Conservation (phyloP, 2,113 vertebrate genomes). For the Neolamprologus tretocephalus region DNA sequence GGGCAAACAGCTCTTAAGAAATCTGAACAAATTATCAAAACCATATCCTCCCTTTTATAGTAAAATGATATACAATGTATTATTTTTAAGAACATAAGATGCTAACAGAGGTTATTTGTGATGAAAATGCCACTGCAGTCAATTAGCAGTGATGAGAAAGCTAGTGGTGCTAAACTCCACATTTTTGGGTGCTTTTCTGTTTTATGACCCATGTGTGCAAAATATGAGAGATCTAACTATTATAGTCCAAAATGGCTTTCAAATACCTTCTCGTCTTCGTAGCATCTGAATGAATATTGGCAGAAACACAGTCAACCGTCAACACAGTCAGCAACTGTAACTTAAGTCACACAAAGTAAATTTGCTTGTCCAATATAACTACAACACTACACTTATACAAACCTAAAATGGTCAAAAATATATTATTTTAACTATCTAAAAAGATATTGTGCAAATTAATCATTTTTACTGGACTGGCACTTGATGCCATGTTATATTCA, state of each 20-base stretch:
- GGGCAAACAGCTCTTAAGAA: background rate
- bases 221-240: background rate
- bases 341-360: background rate
- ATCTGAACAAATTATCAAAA: background rate
- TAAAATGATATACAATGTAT: background rate
- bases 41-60: background rate
- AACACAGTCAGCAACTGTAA: background rate
- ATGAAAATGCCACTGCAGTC: background rate
- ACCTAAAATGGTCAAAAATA: background rate
- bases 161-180: background rate
- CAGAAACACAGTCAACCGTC: background rate
- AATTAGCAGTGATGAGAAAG: background rate
- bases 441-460: background rate
- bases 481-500: background rate
- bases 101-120: background rate
- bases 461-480: background rate
- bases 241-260: background rate
- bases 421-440: background rate
- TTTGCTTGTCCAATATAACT: background rate
- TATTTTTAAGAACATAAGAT: background rate
- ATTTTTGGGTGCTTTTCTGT: background rate
- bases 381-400: background rate
- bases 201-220: background rate
- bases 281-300: background rate
- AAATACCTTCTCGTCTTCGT: background rate